Base-by-base conservation (phyloP, 2,888 invertebrate species). In the Drosophila mercatorum region DNA sequence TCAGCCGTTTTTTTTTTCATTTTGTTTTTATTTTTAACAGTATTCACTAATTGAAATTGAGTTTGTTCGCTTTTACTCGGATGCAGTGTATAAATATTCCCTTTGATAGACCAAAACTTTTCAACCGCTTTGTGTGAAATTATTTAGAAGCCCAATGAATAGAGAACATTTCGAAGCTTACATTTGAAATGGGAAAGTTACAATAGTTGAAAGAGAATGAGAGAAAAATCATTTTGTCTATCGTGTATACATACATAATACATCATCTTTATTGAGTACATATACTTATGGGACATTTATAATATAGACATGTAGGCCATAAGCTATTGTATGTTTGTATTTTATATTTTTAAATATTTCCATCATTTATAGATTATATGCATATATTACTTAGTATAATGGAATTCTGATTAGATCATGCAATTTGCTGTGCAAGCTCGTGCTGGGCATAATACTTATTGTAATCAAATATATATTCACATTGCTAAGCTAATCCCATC, bases 1-100 rank as follows among this genome's bases (percentile, higher is more conserved):
- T 71, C 26, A 38, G 34, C 53, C 55, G 47, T 49, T 31, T 40
- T 57, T 62, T 46, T 61, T 59, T 40, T 8, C 1, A 22, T 22
- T 22, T 22, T 2, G 22, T 22, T 22, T 22, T 36, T 61, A 46
- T 56, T 57, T 63, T 62, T 59, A 41, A 28, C n/a, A 8, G 57
- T 36, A 56, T 46, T 58, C 31, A 53, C 72, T 83, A 85, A 88
- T 85, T 88, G 80, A 80, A 83, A 86, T 86, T 69, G 68, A 68
- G 71, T 72, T 83, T 63, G 47, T 58, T 62, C 34, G 52, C 49
- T 47, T 31, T 41, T 58, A 22, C 43, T 44, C 10, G 56, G 12
- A 46, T 55, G 26, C 26, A 34, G 31, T 38, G 5, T 14, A 31
- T 38, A 22, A 22, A 5, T 26, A 22, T 49, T 38, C 44, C 44